Evolutionary conservation across 2,797 vertebrate species (phyloP), one percentile per base, ranked within the genome.

Genomic region (Myotis vivesi): DNA sequence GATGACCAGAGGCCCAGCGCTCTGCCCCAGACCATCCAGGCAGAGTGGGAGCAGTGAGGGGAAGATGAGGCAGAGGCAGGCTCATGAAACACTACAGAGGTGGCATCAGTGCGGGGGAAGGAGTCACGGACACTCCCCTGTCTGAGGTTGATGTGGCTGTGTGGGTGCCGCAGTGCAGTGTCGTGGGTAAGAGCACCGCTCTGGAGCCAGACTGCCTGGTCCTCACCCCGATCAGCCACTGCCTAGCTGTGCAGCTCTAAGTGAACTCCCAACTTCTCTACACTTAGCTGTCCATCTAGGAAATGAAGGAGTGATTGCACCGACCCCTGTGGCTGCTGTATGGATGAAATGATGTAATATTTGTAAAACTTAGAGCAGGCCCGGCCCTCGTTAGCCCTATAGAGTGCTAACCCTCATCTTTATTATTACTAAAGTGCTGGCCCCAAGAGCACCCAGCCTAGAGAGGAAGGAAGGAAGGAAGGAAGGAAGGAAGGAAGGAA

Each of bases 91-190:
- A 8, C 62, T 38, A 13, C 49, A 41, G 53, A 25, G 51, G 41
- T 1, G 5, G 16, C 41, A 3, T 76, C 57, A 16, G 19, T 6
- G 20, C 4, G 0, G 16, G 20, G 79, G 49, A 33, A 41, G 51
- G 53, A 30, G 71, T 51, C 80, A 13, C 0, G 2, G 80, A 51
- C 41, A 4, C 44, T 0, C 49, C 87, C 53, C 66, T 9, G 9
- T 33, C 22, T 13, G 51, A 44, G 53, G 33, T 4, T 19, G 10
- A 1, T 9, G 3, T n/a, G 33, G 38, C 51, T 46, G 2, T 1
- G 0, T 20, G 41, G 33, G 6, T 12, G 41, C 8, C 15, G 1
- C 79, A 6, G 0, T 8, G n/a, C 8, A 8, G 25, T 3, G 8
- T 38, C 9, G 0, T 5, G 15, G 73, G 30, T 41, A 16, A 57